Evolutionary conservation across 2,113 vertebrate genomes (phyloP).

Genomic region (Neodon shergylaensis): DNA sequence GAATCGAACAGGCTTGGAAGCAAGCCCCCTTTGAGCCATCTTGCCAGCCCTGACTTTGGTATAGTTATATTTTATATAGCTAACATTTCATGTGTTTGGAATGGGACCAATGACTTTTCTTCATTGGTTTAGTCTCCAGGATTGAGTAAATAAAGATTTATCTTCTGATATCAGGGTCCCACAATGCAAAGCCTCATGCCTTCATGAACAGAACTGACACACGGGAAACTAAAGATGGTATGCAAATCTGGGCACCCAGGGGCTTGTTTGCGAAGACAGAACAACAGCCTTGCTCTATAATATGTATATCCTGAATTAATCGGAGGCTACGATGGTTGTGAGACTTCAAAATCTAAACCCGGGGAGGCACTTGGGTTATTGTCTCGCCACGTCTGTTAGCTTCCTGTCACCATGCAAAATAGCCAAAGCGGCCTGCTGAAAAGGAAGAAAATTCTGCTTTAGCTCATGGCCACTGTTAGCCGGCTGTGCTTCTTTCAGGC

Average conservation of each 20-base stretch:
- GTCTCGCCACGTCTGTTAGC: background rate
- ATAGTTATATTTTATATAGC: slow-evolving; percentile 17
- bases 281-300: background rate
- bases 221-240: background rate
- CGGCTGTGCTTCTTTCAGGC: background rate
- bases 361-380: background rate
- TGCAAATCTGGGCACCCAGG: background rate
- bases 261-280: background rate
- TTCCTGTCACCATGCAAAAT: background rate
- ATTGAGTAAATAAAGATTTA: slow-evolving; percentile 1
- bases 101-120: background rate
- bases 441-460: background rate
- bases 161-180: background rate
- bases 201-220: background rate
- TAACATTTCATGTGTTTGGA: slow-evolving; percentile 7
- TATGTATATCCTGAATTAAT: slow-evolving; percentile 13
- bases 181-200: background rate
- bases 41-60: background rate
- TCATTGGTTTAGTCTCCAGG: background rate
- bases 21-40: background rate
- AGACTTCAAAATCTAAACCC: background rate
- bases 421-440: background rate
- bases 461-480: background rate
- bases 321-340: background rate
- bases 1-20: background rate